These are phyloP conservation scores for Steromphala cineraria DNA, from an alignment of 2,888 invertebrate genomes.

Conservation along the genomic window DNA sequence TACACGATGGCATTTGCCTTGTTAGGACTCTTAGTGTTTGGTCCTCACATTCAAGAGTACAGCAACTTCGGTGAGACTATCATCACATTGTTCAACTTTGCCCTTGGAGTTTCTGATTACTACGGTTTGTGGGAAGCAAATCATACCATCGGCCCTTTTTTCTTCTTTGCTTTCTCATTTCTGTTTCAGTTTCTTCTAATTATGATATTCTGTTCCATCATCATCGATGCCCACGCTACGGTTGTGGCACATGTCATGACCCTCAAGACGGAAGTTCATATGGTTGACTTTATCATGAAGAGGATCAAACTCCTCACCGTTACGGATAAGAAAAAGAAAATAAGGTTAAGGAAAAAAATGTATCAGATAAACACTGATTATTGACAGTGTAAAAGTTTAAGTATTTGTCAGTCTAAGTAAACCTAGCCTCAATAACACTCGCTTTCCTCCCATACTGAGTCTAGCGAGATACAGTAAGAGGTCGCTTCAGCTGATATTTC, in stretches of 20 bases:
- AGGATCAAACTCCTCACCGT: constrained; percentile 56
- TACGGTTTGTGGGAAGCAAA: constrained; percentile 36
- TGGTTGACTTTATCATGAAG: constrained; percentile 42
- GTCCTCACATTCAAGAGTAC: constrained; percentile 39
- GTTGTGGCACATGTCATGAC: constrained; percentile 32
- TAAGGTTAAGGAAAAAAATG: neutral
- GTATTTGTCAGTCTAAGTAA: too few relatives aligned
- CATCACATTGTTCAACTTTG: constrained; percentile 47
- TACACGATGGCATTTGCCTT: constrained; percentile 46
- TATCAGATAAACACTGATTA: neutral
- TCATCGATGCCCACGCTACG: constrained; percentile 49
- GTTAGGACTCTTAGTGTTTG: constrained; percentile 45
- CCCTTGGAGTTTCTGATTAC: constrained; percentile 50
- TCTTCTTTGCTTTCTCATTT: constrained; percentile 47
- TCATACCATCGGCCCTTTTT: constrained; percentile 47
- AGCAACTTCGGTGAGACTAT: constrained; percentile 31
- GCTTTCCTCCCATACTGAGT: too few relatives aligned
- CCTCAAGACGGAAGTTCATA: constrained; percentile 46
- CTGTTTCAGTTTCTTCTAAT: constrained; percentile 44
- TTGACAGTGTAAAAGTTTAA: too few relatives aligned
- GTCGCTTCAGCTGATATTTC: too few relatives aligned
- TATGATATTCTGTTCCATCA: constrained; percentile 49
- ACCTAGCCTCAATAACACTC: too few relatives aligned
- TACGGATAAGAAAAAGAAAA: neutral
- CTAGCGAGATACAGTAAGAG: too few relatives aligned